phyloP scores from a whole-genome alignment of 2,888 invertebrate species.

The Dastarcus helophoroides region DNA sequence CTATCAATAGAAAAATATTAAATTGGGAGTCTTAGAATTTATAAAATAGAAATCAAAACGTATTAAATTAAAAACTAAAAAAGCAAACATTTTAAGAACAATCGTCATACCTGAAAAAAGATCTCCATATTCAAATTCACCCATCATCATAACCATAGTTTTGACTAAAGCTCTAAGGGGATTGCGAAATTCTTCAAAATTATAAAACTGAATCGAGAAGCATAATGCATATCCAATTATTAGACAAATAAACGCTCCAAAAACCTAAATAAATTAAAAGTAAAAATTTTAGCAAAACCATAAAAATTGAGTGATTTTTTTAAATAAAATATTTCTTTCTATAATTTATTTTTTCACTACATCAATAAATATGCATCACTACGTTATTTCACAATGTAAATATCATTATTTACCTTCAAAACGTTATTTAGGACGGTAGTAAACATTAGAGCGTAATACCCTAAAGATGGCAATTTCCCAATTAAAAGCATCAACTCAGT shows the following conservation, averaged over 20 bases:
- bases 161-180: conserved; percentile 38
- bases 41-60: too few species aligned
- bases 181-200: conserved; percentile 33
- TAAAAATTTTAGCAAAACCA: too few species aligned
- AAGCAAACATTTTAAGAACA: too few species aligned
- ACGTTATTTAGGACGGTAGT: conserved; percentile 43
- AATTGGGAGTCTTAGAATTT: too few species aligned
- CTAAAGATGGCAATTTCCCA: conserved; percentile 43
- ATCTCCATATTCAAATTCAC: conserved; percentile 41
- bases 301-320: too few species aligned
- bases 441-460: conserved; percentile 46
- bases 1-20: too few species aligned
- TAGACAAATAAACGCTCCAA: conserved; percentile 42
- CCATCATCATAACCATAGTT: conserved; percentile 48
- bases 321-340: too few species aligned
- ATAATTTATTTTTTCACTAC: too few species aligned
- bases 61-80: too few species aligned
- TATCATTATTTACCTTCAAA: conserved; percentile 33
- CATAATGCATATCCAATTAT: conserved; percentile 45
- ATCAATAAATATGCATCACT: conserved; percentile 1
- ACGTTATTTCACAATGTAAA: conserved; percentile 2
- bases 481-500: conserved; percentile 43
- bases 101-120: too few species aligned
- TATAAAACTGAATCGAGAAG: conserved; percentile 42
- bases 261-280: conserved; percentile 30